Percentiles rank a stretch among this genome's conserved stretches.
Evolutionary conservation across 2,797 vertebrate species (phyloP).

Genomic region (Poecilia velifera): DNA sequence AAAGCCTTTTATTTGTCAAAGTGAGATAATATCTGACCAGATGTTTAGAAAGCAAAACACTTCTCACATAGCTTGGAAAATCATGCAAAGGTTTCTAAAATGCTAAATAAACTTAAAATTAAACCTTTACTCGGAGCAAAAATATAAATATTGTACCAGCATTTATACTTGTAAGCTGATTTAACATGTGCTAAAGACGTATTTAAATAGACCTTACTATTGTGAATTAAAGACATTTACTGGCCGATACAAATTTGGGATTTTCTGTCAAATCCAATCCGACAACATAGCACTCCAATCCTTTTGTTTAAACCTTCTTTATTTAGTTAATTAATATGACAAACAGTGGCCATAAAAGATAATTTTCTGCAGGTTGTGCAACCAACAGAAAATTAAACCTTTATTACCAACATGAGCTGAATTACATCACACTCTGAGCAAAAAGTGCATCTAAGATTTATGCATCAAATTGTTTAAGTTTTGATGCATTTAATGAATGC

Average conservation of each 20-base stretch:
- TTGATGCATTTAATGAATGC: background rate
- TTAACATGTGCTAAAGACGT: background rate
- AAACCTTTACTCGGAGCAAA: background rate
- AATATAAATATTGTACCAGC: background rate
- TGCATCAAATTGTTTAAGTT: background rate
- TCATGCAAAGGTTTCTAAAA: background rate
- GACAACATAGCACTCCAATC: background rate
- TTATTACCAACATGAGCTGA: background rate
- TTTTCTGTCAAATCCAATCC: background rate
- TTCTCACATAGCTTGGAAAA: too few species aligned
- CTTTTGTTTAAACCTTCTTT: background rate
- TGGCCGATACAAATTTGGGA: background rate
- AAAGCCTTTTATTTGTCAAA: background rate
- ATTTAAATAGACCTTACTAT: background rate
- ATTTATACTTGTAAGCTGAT: background rate
- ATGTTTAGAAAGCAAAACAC: background rate
- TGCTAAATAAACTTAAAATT: background rate
- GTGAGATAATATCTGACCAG: background rate
- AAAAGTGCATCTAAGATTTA: background rate
- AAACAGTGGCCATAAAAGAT: background rate
- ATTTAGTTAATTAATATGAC: background rate
- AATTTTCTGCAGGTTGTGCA: background rate
- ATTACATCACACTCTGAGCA: background rate
- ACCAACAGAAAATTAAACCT: background rate
- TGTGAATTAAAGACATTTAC: background rate